Evolutionary conservation across 2,888 invertebrate species (phyloP), one percentile per base, ranked within the genome.

Genomic region (Drosophila hamatofila): DNA sequence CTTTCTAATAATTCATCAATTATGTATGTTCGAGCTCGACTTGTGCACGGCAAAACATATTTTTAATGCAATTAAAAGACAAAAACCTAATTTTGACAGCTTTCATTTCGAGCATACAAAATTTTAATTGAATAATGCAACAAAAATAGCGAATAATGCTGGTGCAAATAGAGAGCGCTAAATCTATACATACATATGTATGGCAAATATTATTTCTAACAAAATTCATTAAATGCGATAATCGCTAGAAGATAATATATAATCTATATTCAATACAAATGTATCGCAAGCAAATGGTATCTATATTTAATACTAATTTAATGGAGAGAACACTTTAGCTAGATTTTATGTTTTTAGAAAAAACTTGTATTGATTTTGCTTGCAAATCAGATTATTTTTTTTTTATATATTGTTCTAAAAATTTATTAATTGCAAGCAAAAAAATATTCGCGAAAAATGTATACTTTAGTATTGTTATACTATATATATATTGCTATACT

Each of bases 61-160:
- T 78, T 87, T 81, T 63, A 87, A 81, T 87, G 66, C 81, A 87
- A 81, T 81, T 87, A 81, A 18, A 46, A 9, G 39, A 71, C 37
- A 54, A 48, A 58, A 68, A 55, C n/a, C 14, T 25, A 21, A 48
- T 58, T 48, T 66, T 55, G 54, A 27, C 46, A 39, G 30, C 49
- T 52, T 8, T 66, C 46, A 39, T 59, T 69, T 60, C 21, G 23
- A 8, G 12, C 27, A 9, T 46, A 30, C 49, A 14, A 44, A 23
- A 44, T 48, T 44, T 58, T 48, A 63, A 69, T 85, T 72, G 44
- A 69, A 67, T 80, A 74, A 73, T 67, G 48, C 56, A 61, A 33
- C 66, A 70, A 58, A 68, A 71, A 49, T 54, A 51, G 25, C 33
- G 7, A 60, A 72, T 75, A 64, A 75, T 85, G 68, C 42, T 57